Conservation (phyloP, 2,113 vertebrate species). For the Genyomyrus donnyi region DNA sequence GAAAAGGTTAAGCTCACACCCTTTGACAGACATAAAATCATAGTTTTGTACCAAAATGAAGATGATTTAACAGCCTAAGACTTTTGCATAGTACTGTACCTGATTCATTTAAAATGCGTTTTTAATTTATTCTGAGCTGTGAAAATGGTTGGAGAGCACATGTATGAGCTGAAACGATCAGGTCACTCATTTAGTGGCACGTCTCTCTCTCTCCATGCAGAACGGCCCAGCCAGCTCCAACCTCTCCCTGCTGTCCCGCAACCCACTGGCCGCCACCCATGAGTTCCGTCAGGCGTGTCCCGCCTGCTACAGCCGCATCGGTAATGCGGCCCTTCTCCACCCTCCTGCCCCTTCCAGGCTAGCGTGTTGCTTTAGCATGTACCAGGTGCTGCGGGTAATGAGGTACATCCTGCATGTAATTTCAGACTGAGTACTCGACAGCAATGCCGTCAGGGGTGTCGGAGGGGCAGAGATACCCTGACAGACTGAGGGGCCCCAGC, state of each 20-base stretch:
- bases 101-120: no score
- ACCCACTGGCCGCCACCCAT: constrained; percentile 85
- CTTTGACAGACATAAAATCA: no score
- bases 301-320: constrained; percentile 91
- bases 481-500: not conserved
- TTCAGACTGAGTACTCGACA: not conserved
- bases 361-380: not conserved
- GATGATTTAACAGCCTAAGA: no score
- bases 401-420: not conserved
- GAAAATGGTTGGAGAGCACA: no score
- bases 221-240: constrained; percentile 67
- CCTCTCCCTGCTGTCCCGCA: constrained; percentile 83
- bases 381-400: not conserved
- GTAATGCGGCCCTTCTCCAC: constrained; percentile 44
- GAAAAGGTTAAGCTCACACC: no score
- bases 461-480: not conserved
- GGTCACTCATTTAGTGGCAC: not conserved
- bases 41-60: no score
- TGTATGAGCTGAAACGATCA: not conserved
- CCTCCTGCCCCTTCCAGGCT: not conserved
- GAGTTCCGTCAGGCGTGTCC: constrained; percentile 93
- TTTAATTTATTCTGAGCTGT: no score
- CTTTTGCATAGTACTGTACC: no score
- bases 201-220: constrained; percentile 38
- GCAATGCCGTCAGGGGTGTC: not conserved